Evolutionary conservation across 2,888 invertebrate genomes (phyloP).

Genomic region (Ectropis crepuscularia): DNA sequence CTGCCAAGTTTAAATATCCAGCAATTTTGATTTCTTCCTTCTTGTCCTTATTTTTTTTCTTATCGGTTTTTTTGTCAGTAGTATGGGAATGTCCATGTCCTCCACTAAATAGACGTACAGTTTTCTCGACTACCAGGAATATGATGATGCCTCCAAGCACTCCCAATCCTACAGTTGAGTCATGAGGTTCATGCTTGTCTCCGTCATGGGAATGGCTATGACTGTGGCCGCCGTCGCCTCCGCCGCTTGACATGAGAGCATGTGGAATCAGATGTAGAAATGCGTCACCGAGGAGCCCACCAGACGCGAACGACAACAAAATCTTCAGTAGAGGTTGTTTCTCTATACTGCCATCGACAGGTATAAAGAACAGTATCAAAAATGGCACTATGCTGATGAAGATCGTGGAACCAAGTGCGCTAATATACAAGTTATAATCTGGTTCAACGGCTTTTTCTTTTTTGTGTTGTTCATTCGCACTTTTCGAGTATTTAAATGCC

Average conservation of each 20-base stretch:
- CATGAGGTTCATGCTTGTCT: slow-evolving; percentile 85
- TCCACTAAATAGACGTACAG: slow-evolving; percentile 93
- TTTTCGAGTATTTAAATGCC: slow-evolving; percentile 91
- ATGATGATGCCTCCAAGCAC: slow-evolving; percentile 96
- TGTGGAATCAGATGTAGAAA: slow-evolving; percentile 99
- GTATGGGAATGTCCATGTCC: slow-evolving; percentile 91
- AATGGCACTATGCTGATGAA: slow-evolving; percentile 98
- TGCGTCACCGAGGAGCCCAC: slow-evolving; percentile 98
- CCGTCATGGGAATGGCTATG: slow-evolving; percentile 83
- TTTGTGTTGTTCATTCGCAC: slow-evolving; percentile 81
- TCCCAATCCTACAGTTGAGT: slow-evolving; percentile 96
- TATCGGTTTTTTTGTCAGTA: slow-evolving; percentile 71
- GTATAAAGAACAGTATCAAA: slow-evolving; percentile 95
- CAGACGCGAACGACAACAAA: slow-evolving; percentile 96
- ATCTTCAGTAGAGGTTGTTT: slow-evolving; percentile 95
- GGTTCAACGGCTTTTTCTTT: slow-evolving; percentile 66
- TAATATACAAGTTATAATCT: slow-evolving; percentile 87
- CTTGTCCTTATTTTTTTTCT: slow-evolving; percentile 68
- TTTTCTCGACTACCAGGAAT: slow-evolving; percentile 97
- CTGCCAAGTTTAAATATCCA: slow-evolving; percentile 98
- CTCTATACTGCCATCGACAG: slow-evolving; percentile 93
- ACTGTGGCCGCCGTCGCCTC: slow-evolving; percentile 76
- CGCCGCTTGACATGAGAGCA: slow-evolving; percentile 84
- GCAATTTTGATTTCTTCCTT: slow-evolving; percentile 79
- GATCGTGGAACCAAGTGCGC: slow-evolving; percentile 95